A percentile compares a stretch with the other conserved stretches of the same genome.
Conservation (phyloP, 2,797 vertebrate genomes). For the Crax fasciolata region DNA sequence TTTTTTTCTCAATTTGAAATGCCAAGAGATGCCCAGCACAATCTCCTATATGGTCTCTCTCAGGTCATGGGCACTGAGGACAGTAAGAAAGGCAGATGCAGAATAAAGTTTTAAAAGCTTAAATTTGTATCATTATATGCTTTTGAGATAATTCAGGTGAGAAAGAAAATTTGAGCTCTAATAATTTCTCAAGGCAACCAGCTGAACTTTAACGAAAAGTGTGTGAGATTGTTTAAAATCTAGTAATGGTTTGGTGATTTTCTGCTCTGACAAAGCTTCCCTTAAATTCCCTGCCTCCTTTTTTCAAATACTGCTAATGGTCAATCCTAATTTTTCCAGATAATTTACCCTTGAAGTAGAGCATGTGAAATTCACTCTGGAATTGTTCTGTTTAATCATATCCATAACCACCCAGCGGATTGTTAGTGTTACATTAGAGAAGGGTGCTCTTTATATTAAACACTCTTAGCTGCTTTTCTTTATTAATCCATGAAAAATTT, state of each 20-base stretch:
- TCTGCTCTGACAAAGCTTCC: neutral
- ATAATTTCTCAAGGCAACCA: neutral
- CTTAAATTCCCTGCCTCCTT: neutral
- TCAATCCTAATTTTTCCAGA: neutral
- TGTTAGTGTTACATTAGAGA: neutral
- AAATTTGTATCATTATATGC: neutral
- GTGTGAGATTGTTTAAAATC: neutral
- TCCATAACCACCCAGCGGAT: neutral
- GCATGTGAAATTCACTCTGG: neutral
- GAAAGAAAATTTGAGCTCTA: neutral
- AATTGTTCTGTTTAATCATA: neutral
- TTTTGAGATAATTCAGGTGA: neutral
- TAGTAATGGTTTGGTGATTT: neutral
- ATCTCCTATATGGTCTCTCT: rapidly evolving
- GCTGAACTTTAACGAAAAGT: neutral
- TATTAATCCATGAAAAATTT: neutral
- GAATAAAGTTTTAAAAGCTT: neutral
- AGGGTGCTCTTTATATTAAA: neutral
- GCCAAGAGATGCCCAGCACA: neutral
- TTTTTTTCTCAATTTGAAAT: neutral
- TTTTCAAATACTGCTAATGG: neutral
- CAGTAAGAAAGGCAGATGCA: neutral
- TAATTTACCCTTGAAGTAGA: neutral
- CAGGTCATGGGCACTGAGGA: neutral
- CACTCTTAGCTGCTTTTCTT: neutral